Percentiles rank a stretch among this genome's conserved stretches.
phyloP scores from a whole-genome alignment of 2,797 vertebrate species.

The Podargus strigoides region DNA sequence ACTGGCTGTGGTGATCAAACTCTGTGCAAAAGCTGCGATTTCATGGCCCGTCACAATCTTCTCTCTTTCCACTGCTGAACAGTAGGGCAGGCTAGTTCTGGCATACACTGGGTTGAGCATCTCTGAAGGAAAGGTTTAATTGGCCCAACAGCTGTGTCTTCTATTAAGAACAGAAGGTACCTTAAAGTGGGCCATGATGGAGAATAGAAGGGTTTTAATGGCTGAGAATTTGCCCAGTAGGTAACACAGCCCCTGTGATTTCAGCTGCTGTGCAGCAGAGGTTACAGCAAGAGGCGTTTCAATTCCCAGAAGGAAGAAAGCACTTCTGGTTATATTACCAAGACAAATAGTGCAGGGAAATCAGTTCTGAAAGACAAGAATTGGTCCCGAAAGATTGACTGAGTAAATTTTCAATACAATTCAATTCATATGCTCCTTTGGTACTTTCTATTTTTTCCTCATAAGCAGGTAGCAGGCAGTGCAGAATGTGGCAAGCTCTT shows the following conservation, averaged over 20 bases:
- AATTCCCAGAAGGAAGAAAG: slow-evolving; percentile 52
- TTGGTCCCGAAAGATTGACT: slow-evolving; percentile 37
- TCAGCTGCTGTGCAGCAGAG: background rate
- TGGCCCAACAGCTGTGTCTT: background rate
- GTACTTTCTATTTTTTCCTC: background rate
- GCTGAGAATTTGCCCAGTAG: background rate
- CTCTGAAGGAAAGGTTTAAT: background rate
- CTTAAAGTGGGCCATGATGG: background rate
- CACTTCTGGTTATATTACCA: slow-evolving; percentile 53
- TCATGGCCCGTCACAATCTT: background rate
- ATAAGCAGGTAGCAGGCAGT: background rate
- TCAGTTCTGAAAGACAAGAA: slow-evolving; percentile 52
- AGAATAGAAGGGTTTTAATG: background rate
- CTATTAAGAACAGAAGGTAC: background rate
- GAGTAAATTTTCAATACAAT: slow-evolving; percentile 58
- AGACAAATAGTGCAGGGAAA: slow-evolving; percentile 50
- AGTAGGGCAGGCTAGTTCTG: background rate
- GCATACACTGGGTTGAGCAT: background rate
- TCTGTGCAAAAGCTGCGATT: background rate
- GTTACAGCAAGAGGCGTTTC: slow-evolving; percentile 21
- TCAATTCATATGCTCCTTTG: slow-evolving; percentile 32
- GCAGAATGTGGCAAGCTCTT: background rate
- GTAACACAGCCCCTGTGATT: background rate
- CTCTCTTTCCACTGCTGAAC: background rate
- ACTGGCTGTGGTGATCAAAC: background rate